Base-by-base conservation (phyloP, 2,797 vertebrate genomes). In the Benthosema pterotum region DNA sequence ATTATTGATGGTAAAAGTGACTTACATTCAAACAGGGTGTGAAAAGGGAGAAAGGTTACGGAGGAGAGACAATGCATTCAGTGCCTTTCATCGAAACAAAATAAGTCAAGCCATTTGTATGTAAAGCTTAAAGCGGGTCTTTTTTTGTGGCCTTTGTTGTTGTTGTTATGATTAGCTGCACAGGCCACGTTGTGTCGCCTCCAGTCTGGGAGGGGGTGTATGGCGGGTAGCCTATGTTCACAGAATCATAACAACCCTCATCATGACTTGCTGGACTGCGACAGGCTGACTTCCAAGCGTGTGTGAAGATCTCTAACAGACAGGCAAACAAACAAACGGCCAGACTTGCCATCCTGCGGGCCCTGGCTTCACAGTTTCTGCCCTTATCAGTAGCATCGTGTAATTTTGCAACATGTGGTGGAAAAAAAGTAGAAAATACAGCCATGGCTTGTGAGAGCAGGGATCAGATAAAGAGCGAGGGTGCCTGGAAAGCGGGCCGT, bases 1-100 rank as follows among this genome's bases (percentile, higher is more conserved):
- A 92, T 93, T 91, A 91, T 88, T 84, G 89, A 90, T 78, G 90
- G 79, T 82, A 73, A 83, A 80, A 89, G 66, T 86, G 85, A 86
- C 87, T 88, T 82, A 74, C 63, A 90, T 86, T 90, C 79, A 88
- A 77, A 73, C 22, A 38, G 61, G 59, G 60, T 58, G 64, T 78
- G 80, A 84, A 82, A 80, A 56, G 74, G 67, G 62, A 77, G 65
- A 72, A 53, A 15, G 52, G 68, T 49, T 38, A 38, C 32, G 32
- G 32, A 38, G 45, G 28, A 13, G 67, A 78, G 67, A 85, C 83
- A 77, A 82, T 76, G 75, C 71, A 57, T 75, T 65, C 66, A 52
- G 45, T 43, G 67, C 60, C 78, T 78, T 76, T 74, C 61, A 60
- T 46, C 62, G 75, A 73, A 79, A 80, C 67, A 51, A 78, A 77